phyloP scores from a whole-genome alignment of 1,140 invertebrate genomes.

The Teleogryllus occipitalis region DNA sequence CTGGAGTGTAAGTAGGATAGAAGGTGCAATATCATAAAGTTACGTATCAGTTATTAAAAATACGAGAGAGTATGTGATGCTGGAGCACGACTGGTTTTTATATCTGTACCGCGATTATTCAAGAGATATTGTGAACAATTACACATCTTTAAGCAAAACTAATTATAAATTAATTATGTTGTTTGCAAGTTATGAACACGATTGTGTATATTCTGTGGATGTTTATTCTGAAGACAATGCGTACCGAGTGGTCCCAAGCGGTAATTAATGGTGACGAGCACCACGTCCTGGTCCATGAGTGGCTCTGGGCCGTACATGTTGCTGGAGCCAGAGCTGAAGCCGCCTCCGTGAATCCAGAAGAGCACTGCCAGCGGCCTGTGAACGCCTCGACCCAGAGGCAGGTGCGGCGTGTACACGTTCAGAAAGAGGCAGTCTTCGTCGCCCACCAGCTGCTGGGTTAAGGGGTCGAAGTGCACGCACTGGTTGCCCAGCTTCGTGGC shows the following conservation, averaged over 20 bases:
- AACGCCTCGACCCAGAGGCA: background rate
- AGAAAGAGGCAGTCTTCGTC: conserved; percentile 14
- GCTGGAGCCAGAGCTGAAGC: background rate
- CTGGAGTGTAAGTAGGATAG: too few relatives aligned
- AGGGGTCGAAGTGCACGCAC: conserved; percentile 8
- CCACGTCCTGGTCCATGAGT: background rate
- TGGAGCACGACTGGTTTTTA: too few relatives aligned
- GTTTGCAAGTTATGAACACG: too few relatives aligned
- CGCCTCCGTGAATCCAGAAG: background rate
- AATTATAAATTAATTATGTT: too few relatives aligned
- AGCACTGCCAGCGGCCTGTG: background rate
- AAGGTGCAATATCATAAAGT: too few relatives aligned
- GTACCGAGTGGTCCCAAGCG: background rate
- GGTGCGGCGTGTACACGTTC: conserved; percentile 11
- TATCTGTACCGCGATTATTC: too few relatives aligned
- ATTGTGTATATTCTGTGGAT: too few relatives aligned
- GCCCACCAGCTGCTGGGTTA: background rate
- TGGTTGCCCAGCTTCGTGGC: background rate
- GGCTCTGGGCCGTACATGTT: background rate
- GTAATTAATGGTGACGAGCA: background rate
- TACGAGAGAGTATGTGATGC: too few relatives aligned
- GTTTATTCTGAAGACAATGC: background rate
- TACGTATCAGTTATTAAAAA: too few relatives aligned
- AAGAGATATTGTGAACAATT: too few relatives aligned
- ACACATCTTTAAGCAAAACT: too few relatives aligned